Percentiles rank a stretch among this genome's conserved stretches.
Evolutionary conservation across 2,797 vertebrate genomes (phyloP).

Genomic region (Kryptopterus vitreolus): DNA sequence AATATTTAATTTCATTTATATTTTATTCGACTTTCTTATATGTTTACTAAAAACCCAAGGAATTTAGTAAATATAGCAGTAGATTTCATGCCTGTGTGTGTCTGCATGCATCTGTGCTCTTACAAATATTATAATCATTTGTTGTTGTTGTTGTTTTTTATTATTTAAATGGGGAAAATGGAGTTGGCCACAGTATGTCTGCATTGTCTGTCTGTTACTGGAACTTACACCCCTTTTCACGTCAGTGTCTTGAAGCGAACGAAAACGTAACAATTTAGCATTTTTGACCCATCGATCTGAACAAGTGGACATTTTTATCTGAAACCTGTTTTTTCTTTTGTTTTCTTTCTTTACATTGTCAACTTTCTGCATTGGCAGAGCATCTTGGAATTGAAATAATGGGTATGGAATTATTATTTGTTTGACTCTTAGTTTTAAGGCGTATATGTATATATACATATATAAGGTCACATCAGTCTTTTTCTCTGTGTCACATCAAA

Average conservation of each 20-base stretch:
- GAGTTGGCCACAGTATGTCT: conserved; percentile 72
- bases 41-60: conserved; percentile 67
- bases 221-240: conserved; percentile 67
- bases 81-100: conserved; percentile 76
- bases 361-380: conserved; percentile 81
- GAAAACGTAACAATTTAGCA: conserved; percentile 65
- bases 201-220: conserved; percentile 76
- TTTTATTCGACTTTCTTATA: conserved; percentile 59
- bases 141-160: no score
- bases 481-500: conserved; percentile 65
- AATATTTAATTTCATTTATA: conserved; percentile 44
- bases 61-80: conserved; percentile 67
- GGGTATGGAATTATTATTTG: conserved; percentile 81
- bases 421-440: conserved; percentile 70
- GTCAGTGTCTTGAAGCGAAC: conserved; percentile 62
- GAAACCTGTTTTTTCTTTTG: conserved; percentile 64
- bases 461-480: conserved; percentile 73
- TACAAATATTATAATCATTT: conserved; percentile 41
- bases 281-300: conserved; percentile 65
- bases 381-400: conserved; percentile 83
- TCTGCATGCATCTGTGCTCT: conserved; percentile 63
- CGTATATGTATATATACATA: no score
- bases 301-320: conserved; percentile 74
- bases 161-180: conserved; percentile 71
- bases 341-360: conserved; percentile 74